Evolutionary conservation across 1,140 invertebrate genomes (phyloP), one percentile per base, ranked within the genome.

Genomic region (Stenopsyche tienmushanensis): DNA sequence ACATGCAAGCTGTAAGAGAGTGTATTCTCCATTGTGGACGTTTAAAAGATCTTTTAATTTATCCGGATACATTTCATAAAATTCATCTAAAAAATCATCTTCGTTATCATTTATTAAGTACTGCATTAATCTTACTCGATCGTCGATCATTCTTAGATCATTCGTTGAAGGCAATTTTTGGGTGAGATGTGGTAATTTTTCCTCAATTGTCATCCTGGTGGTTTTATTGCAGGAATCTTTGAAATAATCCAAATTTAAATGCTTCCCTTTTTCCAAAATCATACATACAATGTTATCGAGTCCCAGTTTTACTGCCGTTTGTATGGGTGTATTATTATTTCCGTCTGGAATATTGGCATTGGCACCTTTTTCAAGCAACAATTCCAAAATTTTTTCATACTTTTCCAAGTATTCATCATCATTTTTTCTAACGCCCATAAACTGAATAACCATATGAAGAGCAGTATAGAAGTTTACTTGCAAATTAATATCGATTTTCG

Each of bases 331-430:
- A 21, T 83, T 72, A 8, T 85, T 83, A 69, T 82, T 77, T 65
- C 73, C 76, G 71, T 90, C 86, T 1, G 83, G 80, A 42, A 84
- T 76, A 71, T 89, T 90, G 0, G 86, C 82, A 68, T 88, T 83
- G 17, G 84, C 85, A 0, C 82, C 81, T 29, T 81, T 76, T 64
- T 85, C 76, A 2, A 90, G 70, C 2, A 90, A 72, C 1, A 82
- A 58, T 63, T 79, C 75, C 15, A 82, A 75, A 72, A 84, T 85
- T 58, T 80, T 73, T 71, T 79, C 71, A 73, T 84, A 81, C 53
- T 80, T 70, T 15, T 66, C 26, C 45, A 77, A 63, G 67, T 75
- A 60, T 69, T 77, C 73, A 41, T 77, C 73, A 72, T 83, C 71
- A 63, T 83, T 77, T n/a, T n/a, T n/a, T 50, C 80, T 77, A 41